Base-by-base conservation (phyloP, 1,140 invertebrate species). In the Augochlora pura region DNA sequence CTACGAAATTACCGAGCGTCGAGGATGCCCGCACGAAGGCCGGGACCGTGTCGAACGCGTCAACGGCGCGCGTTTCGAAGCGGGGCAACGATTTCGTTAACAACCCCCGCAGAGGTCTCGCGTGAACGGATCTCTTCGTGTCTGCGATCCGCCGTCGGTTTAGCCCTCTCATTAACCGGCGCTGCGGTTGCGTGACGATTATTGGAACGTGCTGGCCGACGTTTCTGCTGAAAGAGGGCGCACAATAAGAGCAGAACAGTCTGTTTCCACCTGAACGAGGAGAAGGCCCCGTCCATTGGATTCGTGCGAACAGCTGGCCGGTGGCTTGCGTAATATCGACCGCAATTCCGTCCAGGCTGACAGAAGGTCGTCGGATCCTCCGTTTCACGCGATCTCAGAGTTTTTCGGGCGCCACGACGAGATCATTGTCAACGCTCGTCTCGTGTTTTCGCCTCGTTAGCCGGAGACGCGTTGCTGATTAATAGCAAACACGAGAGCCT, bases 21-120 rank as follows among this genome's bases (percentile, higher is more conserved):
- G 42, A 12, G 14, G 10, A 14, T 10, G 42, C 42, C 14, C 14
- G 10, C 14, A 1, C 10, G 42, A 46, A 46, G 12, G 10, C 42
- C 10, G 14, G 10, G 42, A 14, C 42, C 42, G 42, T 46, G 42
- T 46, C 42, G 42, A 52, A 18, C 49, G 49, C 49, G 49, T 21
- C 14, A 21, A 21, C 32, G 27, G 60, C 10, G 18, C 16, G n/a
- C 12, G 5, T 57, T 74, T 42, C n/a, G 69, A 74, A 39, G 27
- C 49, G 14, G 23, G 12, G 60, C 46, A 74, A 65, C 71, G 71
- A 74, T 74, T 74, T 74, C 16, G 32, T 74, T 65, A 66, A 66
- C 16, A 74, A 65, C 32, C 72, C 67, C 57, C 57, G 57, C 38
- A 23, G 8, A n/a, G 38, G 38, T 62, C 38, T 74, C 62, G 62